Conservation (phyloP, 2,113 vertebrate genomes). For the Psittacara wagleri region DNA sequence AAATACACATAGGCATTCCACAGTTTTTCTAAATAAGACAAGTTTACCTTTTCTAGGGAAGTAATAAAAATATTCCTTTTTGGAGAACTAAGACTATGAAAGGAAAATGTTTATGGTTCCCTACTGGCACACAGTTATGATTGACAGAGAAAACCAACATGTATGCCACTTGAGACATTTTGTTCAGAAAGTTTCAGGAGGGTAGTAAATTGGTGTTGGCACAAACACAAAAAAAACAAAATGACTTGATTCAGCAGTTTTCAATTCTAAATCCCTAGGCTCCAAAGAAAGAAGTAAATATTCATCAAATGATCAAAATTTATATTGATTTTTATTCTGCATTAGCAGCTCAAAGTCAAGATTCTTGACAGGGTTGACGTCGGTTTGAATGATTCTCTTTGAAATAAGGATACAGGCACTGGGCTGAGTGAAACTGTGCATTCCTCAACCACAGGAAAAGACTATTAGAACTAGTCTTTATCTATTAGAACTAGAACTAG, state of each 20-base stretch:
- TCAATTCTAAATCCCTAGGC: slow-evolving; percentile 76
- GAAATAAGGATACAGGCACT: slow-evolving; percentile 79
- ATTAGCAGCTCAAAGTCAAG: slow-evolving; percentile 86
- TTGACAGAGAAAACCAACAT: slow-evolving; percentile 83
- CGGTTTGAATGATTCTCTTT: slow-evolving; percentile 86
- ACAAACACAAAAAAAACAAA: slow-evolving; percentile 89
- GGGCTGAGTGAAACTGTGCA: slow-evolving; percentile 67
- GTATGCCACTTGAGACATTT: slow-evolving; percentile 78
- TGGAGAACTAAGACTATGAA: slow-evolving; percentile 73
- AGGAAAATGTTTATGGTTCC: slow-evolving; percentile 80
- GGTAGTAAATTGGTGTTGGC: slow-evolving; percentile 87
- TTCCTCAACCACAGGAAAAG: slow-evolving; percentile 74
- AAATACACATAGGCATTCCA: slow-evolving; percentile 43
- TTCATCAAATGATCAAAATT: slow-evolving; percentile 93
- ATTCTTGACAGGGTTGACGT: slow-evolving; percentile 78
- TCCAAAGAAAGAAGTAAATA: slow-evolving; percentile 82
- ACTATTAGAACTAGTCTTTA: slow-evolving; percentile 65
- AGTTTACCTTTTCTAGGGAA: slow-evolving; percentile 71
- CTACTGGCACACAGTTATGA: slow-evolving; percentile 78
- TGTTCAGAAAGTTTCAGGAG: slow-evolving; percentile 83
- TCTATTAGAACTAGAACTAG: slow-evolving; percentile 69
- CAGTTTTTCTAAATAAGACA: slow-evolving; percentile 62
- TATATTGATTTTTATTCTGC: slow-evolving; percentile 89
- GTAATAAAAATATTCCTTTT: slow-evolving; percentile 77
- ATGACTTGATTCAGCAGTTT: slow-evolving; percentile 90